Evolutionary conservation across 2,797 vertebrate genomes (phyloP).

Genomic region (Uromys caudimaculatus): DNA sequence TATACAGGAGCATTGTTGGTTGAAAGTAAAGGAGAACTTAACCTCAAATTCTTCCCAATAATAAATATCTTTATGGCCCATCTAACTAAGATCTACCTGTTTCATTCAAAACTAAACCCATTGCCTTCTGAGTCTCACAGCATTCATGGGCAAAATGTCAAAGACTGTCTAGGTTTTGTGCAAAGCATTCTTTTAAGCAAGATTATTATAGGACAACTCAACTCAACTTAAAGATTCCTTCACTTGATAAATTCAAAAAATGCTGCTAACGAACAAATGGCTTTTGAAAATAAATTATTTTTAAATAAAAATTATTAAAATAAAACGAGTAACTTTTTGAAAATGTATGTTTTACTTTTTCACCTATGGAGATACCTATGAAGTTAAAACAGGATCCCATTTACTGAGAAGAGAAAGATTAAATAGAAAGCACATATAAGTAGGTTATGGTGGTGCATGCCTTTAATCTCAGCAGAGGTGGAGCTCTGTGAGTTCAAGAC

Average conservation of each 20-base stretch:
- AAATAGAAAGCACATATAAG: not conserved
- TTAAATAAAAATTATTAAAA: not conserved
- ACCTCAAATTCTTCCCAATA: conserved; percentile 10
- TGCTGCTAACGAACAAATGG: not conserved
- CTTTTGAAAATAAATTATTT: not conserved
- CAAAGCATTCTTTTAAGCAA: not conserved
- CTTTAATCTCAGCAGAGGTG: not conserved
- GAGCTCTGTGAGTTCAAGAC: too few relatives aligned
- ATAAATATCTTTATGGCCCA: not conserved
- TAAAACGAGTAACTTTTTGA: not conserved
- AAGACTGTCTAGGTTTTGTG: not conserved
- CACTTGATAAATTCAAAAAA: conserved; percentile 20
- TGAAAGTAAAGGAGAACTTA: not conserved
- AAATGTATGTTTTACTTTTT: conserved; percentile 11
- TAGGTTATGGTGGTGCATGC: not conserved
- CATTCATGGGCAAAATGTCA: not conserved
- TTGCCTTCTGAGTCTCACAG: not conserved
- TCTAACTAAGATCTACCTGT: conserved; percentile 10
- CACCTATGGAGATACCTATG: not conserved
- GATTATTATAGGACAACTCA: not conserved
- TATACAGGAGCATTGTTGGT: not conserved
- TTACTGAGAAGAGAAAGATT: not conserved
- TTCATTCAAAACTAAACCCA: conserved; percentile 26
- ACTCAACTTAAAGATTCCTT: conserved; percentile 12
- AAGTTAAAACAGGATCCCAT: not conserved